Percentiles rank a stretch among this genome's conserved stretches.
Evolutionary conservation across 2,797 vertebrate genomes (phyloP).

Genomic region (Champsocephalus gunnari): DNA sequence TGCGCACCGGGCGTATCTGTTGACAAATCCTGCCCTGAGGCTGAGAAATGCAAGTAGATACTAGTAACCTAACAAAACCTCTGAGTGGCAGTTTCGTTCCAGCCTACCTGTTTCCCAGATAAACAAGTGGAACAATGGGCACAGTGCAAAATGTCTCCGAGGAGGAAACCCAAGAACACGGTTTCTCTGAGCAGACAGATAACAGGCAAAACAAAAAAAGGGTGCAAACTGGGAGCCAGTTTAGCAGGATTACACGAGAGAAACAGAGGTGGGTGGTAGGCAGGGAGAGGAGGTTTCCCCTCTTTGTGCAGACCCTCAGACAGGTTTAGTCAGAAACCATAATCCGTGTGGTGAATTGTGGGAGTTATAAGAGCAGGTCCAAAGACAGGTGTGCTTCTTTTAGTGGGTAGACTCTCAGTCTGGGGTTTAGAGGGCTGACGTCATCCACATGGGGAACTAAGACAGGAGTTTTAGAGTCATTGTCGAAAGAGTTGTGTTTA

Average conservation of each 20-base stretch:
- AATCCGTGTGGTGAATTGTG: constrained; percentile 56
- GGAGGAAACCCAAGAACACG: constrained; percentile 69
- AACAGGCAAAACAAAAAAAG: constrained; percentile 27
- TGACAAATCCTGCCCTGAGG: constrained; percentile 44
- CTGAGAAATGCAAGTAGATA: constrained; percentile 67
- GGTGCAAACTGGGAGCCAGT: constrained; percentile 29
- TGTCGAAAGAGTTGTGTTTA: not conserved
- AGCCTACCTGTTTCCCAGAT: constrained; percentile 68
- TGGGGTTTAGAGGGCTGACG: constrained; percentile 27
- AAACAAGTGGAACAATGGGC: constrained; percentile 71
- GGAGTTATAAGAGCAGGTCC: constrained; percentile 13
- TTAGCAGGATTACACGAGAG: constrained; percentile 52
- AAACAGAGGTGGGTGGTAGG: constrained; percentile 47
- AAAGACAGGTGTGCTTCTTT: constrained; percentile 63
- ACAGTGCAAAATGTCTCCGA: constrained; percentile 56
- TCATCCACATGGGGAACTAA: constrained; percentile 27
- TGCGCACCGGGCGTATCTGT: constrained; percentile 27
- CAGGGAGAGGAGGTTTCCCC: constrained; percentile 50
- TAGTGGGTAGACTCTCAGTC: constrained; percentile 29
- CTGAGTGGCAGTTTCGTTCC: constrained; percentile 80
- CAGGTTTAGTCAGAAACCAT: constrained; percentile 47
- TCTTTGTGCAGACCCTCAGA: constrained; percentile 55
- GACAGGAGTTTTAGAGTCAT: not conserved
- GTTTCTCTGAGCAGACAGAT: constrained; percentile 40
- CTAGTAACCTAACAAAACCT: constrained; percentile 68